Evolutionary conservation across 2,888 invertebrate genomes (phyloP), one percentile per base, ranked within the genome.

Genomic region (Tetranychus piercei): DNA sequence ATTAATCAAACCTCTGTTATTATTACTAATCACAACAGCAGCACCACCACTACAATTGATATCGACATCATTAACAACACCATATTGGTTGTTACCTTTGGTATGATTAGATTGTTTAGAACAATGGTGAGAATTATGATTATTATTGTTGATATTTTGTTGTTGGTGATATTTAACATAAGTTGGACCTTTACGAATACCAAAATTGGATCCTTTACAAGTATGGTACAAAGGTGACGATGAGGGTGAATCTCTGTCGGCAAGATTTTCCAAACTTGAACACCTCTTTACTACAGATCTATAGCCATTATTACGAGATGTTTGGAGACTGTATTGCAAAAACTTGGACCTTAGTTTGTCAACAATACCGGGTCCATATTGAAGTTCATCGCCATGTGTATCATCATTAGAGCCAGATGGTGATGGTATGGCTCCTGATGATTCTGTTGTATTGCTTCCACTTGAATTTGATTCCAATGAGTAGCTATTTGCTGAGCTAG

Each of bases 331-430:
- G 44, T 77, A 74, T 44, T 74, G 78, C 43, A 78, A 74, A 74
- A 78, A 78, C 67, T 73, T 76, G 1, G 76, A 76, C 6, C 76
- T 76, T n/a, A 78, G 65, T 43, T 75, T 77, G 72, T 78, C 77
- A 6, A 78, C 78, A 71, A 78, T 77, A 7, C 78, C 78, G 7
- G 78, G 78, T 9, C 78, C 78, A 69, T 78, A 78, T 55, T 74
- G 74, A 1, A 78, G 69, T 73, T 78, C 78, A 70, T 77, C 74
- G 34, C 74, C 74, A 8, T 69, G 34, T 9, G 20, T 23, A 69
- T 69, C 69, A 69, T 69, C 69, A 4, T 22, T 22, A 55, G 11
- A 55, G 2, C 55, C 55, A 55, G 55, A 55, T 55, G 15, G 55
- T 15, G 55, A 15, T 55, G 55, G 15, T 9, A 15, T 34, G 34